Base-by-base conservation (phyloP, 2,888 invertebrate genomes). In the Hydraecia micacea region DNA sequence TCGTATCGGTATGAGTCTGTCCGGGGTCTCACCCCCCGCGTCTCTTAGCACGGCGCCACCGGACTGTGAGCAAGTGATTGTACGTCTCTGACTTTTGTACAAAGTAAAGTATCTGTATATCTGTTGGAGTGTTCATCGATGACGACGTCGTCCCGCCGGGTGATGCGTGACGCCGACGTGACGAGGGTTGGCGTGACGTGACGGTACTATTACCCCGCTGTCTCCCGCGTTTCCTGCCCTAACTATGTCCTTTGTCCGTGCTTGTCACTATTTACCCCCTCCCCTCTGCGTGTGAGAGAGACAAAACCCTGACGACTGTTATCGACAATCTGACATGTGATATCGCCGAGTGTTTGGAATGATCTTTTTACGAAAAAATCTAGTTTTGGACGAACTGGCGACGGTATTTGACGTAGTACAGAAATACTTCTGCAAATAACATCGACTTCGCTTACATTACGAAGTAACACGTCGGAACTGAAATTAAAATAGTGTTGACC, bases 111-210 rank as follows among this genome's bases (percentile, higher is more conserved):
- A n/a, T 49, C 55, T 58, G n/a, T 66, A 25, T 49, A 60, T 36
- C 8, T 42, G 28, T 49, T 36, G 15, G 28, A 58, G 60, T 58
- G 32, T 25, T 15, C 39, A 52, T 52, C 52, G 63, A 55, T 32
- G 68, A 58, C n/a, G 62, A 75, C 62, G 49, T 66, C 67, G 71
- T 60, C 71, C 63, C 62, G 9, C 42, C 68, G 69, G 55, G 77
- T 75, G 81, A 76, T 76, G 75, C 67, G 83, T 82, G 88, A 89
- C 81, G 81, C 55, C n/a, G n/a, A 15, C 36, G 75, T 55, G 63
- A 74, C 73, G 65, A 73, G 73, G 73, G 73, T 73, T 13, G 39
- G 49, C 36, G 52, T 74, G 72, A 72, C 71, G 71, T 60, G 66
- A 69, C 73, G 77, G 49, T 66, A 73, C 81, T 76, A 85, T 82